phyloP scores from a whole-genome alignment of 2,888 invertebrate genomes.

The Tryphoninae sp. region DNA sequence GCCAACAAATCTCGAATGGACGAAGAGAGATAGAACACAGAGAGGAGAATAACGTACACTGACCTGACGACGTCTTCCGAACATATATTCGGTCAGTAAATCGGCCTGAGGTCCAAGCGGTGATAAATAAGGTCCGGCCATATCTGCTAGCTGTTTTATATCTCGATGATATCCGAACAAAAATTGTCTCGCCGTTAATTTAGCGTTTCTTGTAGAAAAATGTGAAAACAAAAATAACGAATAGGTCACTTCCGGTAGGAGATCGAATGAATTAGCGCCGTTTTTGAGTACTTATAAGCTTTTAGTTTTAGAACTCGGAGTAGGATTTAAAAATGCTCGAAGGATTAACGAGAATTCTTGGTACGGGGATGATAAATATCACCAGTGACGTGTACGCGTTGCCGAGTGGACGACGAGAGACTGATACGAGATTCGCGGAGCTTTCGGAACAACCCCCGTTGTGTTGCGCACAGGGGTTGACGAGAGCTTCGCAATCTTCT shows the following conservation, averaged over 20 bases:
- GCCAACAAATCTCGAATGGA: neutral
- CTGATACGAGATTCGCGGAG: slow-evolving; percentile 72
- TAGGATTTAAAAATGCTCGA: too few species aligned
- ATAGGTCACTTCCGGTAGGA: slow-evolving; percentile 30
- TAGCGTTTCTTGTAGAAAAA: neutral
- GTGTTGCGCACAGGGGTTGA: slow-evolving; percentile 59
- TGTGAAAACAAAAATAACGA: neutral
- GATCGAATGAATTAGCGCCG: neutral
- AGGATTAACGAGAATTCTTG: neutral
- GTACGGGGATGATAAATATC: slow-evolving; percentile 19
- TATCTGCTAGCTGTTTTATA: slow-evolving; percentile 73
- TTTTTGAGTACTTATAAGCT: neutral
- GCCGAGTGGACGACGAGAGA: slow-evolving; percentile 71
- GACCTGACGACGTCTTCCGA: slow-evolving; percentile 90
- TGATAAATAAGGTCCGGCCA: slow-evolving; percentile 94
- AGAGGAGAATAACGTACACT: slow-evolving; percentile 79
- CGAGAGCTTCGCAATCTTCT: slow-evolving; percentile 54
- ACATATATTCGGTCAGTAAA: slow-evolving; percentile 96
- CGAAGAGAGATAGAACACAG: slow-evolving; percentile 17
- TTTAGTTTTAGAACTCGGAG: too few species aligned
- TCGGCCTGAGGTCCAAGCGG: slow-evolving; percentile 89
- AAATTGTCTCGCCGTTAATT: neutral
- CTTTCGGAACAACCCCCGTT: slow-evolving; percentile 63
- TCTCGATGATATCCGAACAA: slow-evolving; percentile 12
- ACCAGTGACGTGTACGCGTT: slow-evolving; percentile 51